Percentiles rank a stretch among this genome's conserved stretches.
These are phyloP conservation scores for Sanderia malayensis DNA, from an alignment of 30 jellyfish, hydroid and myxozoan genomes.

Conservation along the genomic window DNA sequence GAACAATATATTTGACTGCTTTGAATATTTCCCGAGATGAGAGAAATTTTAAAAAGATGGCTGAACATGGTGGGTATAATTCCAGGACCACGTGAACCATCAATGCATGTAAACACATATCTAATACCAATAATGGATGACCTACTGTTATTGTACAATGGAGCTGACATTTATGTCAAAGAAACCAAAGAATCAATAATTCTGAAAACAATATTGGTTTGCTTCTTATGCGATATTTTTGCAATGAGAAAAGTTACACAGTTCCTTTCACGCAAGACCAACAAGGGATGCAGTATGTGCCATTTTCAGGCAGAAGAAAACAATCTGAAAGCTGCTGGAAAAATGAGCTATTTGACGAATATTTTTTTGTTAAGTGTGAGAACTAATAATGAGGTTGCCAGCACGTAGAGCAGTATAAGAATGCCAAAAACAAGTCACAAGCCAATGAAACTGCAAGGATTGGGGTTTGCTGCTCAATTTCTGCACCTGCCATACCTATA, in stretches of 20 bases:
- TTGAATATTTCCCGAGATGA: conserved; percentile 1
- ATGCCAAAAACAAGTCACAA: conserved; percentile 5
- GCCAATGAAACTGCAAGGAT: conserved; percentile 21
- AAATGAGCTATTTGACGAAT: conserved; percentile 6
- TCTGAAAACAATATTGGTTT: background rate
- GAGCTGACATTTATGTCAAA: background rate
- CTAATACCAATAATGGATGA: conserved; percentile 15
- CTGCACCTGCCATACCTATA: no score
- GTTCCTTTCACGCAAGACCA: conserved; percentile 10
- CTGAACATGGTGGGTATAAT: conserved; percentile 3
- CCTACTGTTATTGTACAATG: background rate
- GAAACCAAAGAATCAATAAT: background rate
- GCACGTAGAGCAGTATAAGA: background rate
- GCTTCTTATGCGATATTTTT: background rate
- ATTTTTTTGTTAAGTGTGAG: background rate
- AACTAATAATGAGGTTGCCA: background rate
- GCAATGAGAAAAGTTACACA: conserved; percentile 17
- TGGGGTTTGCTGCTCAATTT: no score
- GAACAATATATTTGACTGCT: background rate
- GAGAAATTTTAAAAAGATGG: conserved; percentile 2
- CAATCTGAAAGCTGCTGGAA: background rate
- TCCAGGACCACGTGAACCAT: conserved; percentile 16
- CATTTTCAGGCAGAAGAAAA: conserved; percentile 5
- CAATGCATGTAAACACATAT: background rate
- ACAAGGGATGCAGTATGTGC: conserved; percentile 18